Base-by-base conservation (phyloP, 2,113 vertebrate species). In the Leucopternis melanops region DNA sequence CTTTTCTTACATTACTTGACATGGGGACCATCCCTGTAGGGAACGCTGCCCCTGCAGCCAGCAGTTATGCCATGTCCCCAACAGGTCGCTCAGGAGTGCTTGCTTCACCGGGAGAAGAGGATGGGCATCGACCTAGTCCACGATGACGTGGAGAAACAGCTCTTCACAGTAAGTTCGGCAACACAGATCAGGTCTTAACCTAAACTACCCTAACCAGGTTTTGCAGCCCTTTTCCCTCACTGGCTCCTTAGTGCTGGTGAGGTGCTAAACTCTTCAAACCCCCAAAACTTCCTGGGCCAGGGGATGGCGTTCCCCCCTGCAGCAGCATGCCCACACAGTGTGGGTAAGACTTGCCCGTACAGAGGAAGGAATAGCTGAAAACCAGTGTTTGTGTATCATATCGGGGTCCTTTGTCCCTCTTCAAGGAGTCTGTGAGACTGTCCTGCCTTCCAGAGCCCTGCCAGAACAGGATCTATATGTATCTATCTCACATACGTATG, bases 91-190 rank as follows among this genome's bases (percentile, higher is more conserved):
- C 98, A 98, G 95, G 99, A 99, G 97, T 99, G 99, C 95, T 95
- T 99, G 57, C 99, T 99, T 96, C 98, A 99, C 81, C 98, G 99
- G 88, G 99, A 99, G 98, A 99, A 99, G 97, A 98, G 99, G 92
- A 99, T 99, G 98, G 98, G 98, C 69, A 99, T 99, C 0, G 99
- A 99, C 94, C 97, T 99, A 42, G 99, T 99, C 13, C 98, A 98
- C 1, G 99, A 99, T 1, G 98, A 98, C 2, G 99, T 98, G 19
- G 99, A 99, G 95, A 98, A 98, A 82, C 97, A 99, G 72, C 98
- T 99, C 26, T 95, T 99, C 34, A 98, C 88, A 63, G 99, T 99
- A 95, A 98, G 95, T 72, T 3, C 40, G 67, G 38, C 81, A 52
- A 4, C 49, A 22, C 32, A 15, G 44, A 4, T 18, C 67, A 17